Evolutionary conservation across 2,888 invertebrate species (phyloP).

Genomic region (Lasioglossum calceatum): DNA sequence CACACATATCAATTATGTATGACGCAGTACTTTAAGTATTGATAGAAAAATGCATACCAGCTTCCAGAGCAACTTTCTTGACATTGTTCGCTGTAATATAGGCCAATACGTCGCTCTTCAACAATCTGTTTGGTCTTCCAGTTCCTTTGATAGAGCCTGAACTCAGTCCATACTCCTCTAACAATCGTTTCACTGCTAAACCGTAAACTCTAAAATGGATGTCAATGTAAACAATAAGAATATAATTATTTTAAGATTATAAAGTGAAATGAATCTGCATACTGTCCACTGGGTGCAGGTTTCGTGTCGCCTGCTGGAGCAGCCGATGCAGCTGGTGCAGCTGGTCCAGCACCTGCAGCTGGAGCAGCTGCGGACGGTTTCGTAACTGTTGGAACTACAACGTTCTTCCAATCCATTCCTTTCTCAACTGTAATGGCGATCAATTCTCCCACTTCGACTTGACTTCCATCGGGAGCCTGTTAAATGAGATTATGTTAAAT

Average conservation of each 20-base stretch:
- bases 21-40: neutral
- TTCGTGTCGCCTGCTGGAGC: slow-evolving; percentile 41
- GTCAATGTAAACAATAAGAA: neutral
- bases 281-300: slow-evolving; percentile 78
- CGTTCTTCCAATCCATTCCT: slow-evolving; percentile 87
- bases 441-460: slow-evolving; percentile 85
- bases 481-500: slow-evolving; percentile 30
- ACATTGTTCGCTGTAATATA: slow-evolving; percentile 84
- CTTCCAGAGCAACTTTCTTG: slow-evolving; percentile 79
- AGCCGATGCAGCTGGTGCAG: slow-evolving; percentile 28
- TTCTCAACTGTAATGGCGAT: slow-evolving; percentile 87
- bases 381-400: slow-evolving; percentile 79
- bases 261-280: slow-evolving; percentile 42
- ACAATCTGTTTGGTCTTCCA: slow-evolving; percentile 87
- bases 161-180: slow-evolving; percentile 86
- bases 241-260: neutral
- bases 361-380: slow-evolving; percentile 41
- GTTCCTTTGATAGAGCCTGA: slow-evolving; percentile 85
- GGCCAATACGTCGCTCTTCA: slow-evolving; percentile 87
- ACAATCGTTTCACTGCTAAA: slow-evolving; percentile 87
- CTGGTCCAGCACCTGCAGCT: slow-evolving; percentile 39
- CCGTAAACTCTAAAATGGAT: slow-evolving; percentile 83
- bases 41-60: slow-evolving; percentile 24
- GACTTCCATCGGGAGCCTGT: slow-evolving; percentile 85
- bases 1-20: neutral